These are phyloP conservation scores for Volucella zonaria DNA, from an alignment of 2,888 invertebrate species.

Conservation along the genomic window DNA sequence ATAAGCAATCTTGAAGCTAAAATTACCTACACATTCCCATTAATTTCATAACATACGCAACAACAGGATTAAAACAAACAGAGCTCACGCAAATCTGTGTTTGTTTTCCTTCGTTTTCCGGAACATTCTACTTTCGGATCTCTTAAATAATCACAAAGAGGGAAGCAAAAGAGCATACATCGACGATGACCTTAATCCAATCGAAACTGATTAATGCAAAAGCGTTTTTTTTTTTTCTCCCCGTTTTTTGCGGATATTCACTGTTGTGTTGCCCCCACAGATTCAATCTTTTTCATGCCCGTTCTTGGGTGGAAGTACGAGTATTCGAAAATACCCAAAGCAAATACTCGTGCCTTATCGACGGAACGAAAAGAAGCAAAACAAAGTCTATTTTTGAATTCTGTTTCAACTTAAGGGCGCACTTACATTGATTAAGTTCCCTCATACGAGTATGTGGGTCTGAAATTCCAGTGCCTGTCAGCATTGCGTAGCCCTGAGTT, in stretches of 20 bases:
- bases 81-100: no score
- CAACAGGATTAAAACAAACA: no score
- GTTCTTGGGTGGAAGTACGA: neutral
- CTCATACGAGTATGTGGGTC: slow-evolving; percentile 3
- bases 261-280: slow-evolving; percentile 6
- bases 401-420: slow-evolving; percentile 17
- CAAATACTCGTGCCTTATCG: slow-evolving; percentile 24
- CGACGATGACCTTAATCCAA: slow-evolving; percentile 49
- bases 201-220: slow-evolving; percentile 38
- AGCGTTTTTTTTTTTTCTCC: slow-evolving; percentile 16
- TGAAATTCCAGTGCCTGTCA: slow-evolving; percentile 24
- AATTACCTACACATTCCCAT: no score
- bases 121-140: slow-evolving; percentile 34
- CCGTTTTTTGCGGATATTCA: slow-evolving; percentile 39
- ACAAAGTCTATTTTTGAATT: slow-evolving; percentile 36
- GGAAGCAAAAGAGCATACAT: neutral
- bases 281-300: neutral
- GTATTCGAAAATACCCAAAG: neutral
- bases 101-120: slow-evolving; percentile 8
- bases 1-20: no score
- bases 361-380: slow-evolving; percentile 1
- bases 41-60: no score
- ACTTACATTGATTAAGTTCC: neutral
- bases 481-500: slow-evolving; percentile 6
- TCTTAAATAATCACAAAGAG: slow-evolving; percentile 29